Evolutionary conservation across 2,113 vertebrate species (phyloP), one percentile per base, ranked within the genome.

Genomic region (Silurus meridionalis): DNA sequence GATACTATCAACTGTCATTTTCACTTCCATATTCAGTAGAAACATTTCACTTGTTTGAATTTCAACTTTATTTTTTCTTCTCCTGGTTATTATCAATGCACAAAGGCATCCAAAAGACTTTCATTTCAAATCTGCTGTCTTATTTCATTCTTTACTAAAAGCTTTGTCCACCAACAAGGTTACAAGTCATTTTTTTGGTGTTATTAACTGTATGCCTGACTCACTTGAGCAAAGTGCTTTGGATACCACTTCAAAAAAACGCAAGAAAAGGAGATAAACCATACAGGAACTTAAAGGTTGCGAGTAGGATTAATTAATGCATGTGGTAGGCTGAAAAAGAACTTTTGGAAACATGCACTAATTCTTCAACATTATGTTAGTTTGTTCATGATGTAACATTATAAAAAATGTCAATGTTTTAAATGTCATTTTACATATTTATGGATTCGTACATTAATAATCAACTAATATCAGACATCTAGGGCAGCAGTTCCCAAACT

Each of bases 11-110:
- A 87, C 74, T 87, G 90, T 91, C 85, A 92, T 92, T 90, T 93
- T 89, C 90, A 92, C 81, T 82, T 88, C 28, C 37, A 48, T 48
- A 48, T 72, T 86, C 53, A 72, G 83, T 8, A 90, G 89, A 88
- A 91, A 93, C 89, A 91, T 91, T 94, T 94, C 88, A 92, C 89
- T 92, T 91, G 55, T 90, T 89, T 83, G 88, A 90, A 92, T 86
- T 89, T 88, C 78, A 87, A 84, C 46, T 92, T 91, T 91, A 93
- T 91, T 92, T 92, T 91, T 80, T 90, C 25, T 46, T 74, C 69
- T 13, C 63, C 15, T 10, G n/a, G 23, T 69, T 57, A 37, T 25
- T 83, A 90, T 6, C 55, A 55, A 77, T 23, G 46, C 84, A 61
- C 89, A 90, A 86, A 90, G 90, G 6, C 61, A 57, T 80, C 88